A percentile compares a stretch with the other conserved stretches of the same genome.
Evolutionary conservation across 2,888 invertebrate species (phyloP).

Genomic region (Coleophora deauratella): DNA sequence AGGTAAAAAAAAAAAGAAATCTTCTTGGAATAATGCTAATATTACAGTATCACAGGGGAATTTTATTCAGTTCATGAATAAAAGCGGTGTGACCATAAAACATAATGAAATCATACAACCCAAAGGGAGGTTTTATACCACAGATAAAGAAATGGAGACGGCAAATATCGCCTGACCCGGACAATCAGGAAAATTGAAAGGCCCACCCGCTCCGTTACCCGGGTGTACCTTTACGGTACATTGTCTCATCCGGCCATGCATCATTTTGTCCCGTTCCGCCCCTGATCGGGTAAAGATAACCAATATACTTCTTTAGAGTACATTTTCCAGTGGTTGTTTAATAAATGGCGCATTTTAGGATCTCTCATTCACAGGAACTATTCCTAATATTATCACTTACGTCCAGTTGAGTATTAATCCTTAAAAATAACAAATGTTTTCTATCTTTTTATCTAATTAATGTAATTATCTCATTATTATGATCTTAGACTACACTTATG

Average conservation of each 20-base stretch:
- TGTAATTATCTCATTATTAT: no score
- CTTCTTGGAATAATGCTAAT: no score
- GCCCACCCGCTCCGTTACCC: slow-evolving; percentile 31
- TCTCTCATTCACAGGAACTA: no score
- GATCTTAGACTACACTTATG: no score
- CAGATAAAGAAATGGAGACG: slow-evolving; percentile 37
- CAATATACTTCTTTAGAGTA: neutral
- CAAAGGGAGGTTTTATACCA: slow-evolving; percentile 1
- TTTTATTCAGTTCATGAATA: neutral
- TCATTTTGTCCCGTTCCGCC: slow-evolving; percentile 42
- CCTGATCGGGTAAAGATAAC: slow-evolving; percentile 15
- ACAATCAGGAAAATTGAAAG: slow-evolving; percentile 66
- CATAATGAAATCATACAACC: slow-evolving; percentile 1
- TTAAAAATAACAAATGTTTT: no score
- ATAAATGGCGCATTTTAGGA: no score
- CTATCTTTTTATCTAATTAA: no score
- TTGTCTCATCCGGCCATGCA: slow-evolving; percentile 34
- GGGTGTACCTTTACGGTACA: slow-evolving; percentile 24
- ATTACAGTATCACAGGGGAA: neutral
- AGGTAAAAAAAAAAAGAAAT: no score
- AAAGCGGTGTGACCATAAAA: no score
- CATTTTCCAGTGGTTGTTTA: no score
- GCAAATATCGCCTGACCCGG: slow-evolving; percentile 26
- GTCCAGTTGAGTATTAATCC: no score
- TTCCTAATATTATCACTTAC: no score